Base-by-base conservation (phyloP, 2,797 vertebrate species). In the Psittacula derbiana region DNA sequence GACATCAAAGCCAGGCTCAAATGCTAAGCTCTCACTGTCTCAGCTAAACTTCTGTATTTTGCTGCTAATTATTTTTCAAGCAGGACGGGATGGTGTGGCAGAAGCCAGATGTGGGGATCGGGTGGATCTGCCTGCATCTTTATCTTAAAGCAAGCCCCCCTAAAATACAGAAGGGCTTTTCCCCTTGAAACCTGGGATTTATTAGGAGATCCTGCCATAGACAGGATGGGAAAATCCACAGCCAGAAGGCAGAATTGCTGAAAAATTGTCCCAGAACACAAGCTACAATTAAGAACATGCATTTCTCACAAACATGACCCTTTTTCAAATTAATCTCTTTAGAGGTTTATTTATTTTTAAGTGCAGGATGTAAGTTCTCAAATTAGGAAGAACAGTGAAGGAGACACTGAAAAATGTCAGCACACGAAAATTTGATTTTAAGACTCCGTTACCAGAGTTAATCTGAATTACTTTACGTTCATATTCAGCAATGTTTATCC, bases 21-120 rank as follows among this genome's bases (percentile, higher is more conserved):
- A 60, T 8, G 61, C 53, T 83, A 75, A 92, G 14, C 18, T 33
- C 41, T 91, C 30, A 3, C 11, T 69, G n/a, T 43, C 57, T 58
- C 57, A 78, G 61, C 33, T 80, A 43, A 87, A 78, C 38, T 71
- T 46, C 10, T 0, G 6, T 27, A 41, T 83, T 92, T 95, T 73
- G 24, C n/a, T 64, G 28, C 27, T 65, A 83, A 78, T 53, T 83
- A 46, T 60, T 93, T 74, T 76, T 90, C 65, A 90, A 14, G 67
- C 27, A 36, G 33, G 25, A 74, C 11, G 15, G 47, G 25, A 38
- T 41, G 25, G 8, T 12, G 6, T 20, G 11, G 55, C 17, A 86
- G 47, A 85, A 93, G 50, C 14, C 75, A 86, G 52, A 60, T 0
- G 0, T 28, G 41, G 31, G 14, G 28, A 66, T 17, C 0, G 2